phyloP scores from a whole-genome alignment of 2,797 vertebrate species.

The Molossus molossus region DNA sequence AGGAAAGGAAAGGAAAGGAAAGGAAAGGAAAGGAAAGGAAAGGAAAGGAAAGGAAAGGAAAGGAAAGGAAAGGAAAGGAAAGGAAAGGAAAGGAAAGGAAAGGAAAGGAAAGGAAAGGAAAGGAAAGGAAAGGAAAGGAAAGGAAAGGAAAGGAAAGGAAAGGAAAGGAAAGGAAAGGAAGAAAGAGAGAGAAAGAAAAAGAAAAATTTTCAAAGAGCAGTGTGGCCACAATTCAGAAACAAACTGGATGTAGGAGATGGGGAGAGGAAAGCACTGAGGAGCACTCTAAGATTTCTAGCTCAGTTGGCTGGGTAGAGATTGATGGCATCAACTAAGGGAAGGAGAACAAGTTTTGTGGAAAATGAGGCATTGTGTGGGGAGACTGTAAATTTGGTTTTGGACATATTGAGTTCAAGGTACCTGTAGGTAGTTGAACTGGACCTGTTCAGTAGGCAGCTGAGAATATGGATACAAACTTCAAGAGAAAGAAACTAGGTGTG shows the following conservation, averaged over 20 bases:
- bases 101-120: background rate
- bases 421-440: background rate
- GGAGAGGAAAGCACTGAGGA: background rate
- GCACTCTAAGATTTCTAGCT: background rate
- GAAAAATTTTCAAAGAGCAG: background rate
- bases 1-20: too few relatives aligned
- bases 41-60: too few relatives aligned
- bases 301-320: background rate
- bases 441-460: background rate
- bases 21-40: too few relatives aligned
- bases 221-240: conserved; percentile 21
- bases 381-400: background rate
- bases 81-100: background rate
- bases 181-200: background rate
- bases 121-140: too few relatives aligned
- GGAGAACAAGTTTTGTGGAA: background rate
- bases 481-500: background rate
- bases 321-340: background rate
- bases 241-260: background rate
- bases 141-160: too few relatives aligned
- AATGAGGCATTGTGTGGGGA: background rate
- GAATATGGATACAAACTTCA: background rate
- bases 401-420: background rate
- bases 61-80: background rate
- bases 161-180: too few relatives aligned